Conservation (phyloP, 2,797 vertebrate genomes). For the Selene dorsalis region DNA sequence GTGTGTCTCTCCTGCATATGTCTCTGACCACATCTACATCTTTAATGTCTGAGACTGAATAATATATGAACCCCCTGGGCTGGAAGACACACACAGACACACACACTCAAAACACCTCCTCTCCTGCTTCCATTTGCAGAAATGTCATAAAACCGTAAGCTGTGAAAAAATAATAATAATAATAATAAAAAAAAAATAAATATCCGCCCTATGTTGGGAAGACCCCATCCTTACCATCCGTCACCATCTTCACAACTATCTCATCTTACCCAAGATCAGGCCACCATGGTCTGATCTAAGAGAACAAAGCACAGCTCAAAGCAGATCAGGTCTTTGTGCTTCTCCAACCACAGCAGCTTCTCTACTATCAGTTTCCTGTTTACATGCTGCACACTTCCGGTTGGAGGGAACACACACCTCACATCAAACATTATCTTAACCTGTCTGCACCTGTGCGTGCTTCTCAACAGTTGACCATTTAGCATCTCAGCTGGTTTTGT, state of each 20-base stretch:
- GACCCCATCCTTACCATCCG: background rate
- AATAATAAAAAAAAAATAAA: too few relatives aligned
- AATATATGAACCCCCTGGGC: slow-evolving; percentile 79
- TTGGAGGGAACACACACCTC: slow-evolving; percentile 14
- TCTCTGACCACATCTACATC: slow-evolving; percentile 84
- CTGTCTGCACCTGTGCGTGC: slow-evolving; percentile 5
- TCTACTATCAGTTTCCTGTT: slow-evolving; percentile 70
- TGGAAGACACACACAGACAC: slow-evolving; percentile 49
- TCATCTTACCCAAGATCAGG: slow-evolving; percentile 16
- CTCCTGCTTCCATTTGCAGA: slow-evolving; percentile 39
- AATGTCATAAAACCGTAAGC: slow-evolving; percentile 35
- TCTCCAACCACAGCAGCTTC: slow-evolving; percentile 31
- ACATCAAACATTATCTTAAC: slow-evolving; percentile 3
- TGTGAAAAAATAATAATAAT: background rate
- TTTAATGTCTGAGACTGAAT: slow-evolving; percentile 84
- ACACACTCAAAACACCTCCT: slow-evolving; percentile 40
- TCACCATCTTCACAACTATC: background rate
- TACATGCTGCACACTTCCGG: slow-evolving; percentile 65
- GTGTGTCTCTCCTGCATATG: slow-evolving; percentile 69
- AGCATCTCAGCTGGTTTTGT: background rate
- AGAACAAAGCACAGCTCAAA: slow-evolving; percentile 46
- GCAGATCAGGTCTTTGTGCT: background rate
- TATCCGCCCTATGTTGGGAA: too few relatives aligned
- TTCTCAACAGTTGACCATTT: slow-evolving; percentile 11
- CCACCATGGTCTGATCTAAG: slow-evolving; percentile 34